Conservation (phyloP, 1,140 invertebrate species). For the Lineus longissimus region DNA sequence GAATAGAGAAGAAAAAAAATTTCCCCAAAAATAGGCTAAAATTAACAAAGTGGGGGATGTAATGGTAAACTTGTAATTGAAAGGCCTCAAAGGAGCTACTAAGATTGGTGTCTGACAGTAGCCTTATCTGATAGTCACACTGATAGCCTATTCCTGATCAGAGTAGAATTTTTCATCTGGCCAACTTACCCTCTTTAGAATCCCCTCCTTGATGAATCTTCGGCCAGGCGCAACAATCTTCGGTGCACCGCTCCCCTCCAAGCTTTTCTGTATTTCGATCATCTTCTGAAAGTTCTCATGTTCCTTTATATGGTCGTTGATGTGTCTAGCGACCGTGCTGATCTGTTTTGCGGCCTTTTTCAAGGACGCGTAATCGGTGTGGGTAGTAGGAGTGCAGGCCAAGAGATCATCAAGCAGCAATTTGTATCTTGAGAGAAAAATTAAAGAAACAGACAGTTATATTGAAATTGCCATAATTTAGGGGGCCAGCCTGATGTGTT, state of each 20-base stretch:
- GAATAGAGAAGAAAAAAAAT: too few species aligned
- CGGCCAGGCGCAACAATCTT: slow-evolving; percentile 67
- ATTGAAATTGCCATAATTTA: neutral
- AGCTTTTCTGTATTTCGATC: slow-evolving; percentile 64
- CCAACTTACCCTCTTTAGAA: slow-evolving; percentile 60
- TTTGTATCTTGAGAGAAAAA: slow-evolving; percentile 58
- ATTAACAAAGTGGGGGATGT: too few species aligned
- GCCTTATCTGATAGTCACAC: too few species aligned
- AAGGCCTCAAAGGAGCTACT: too few species aligned
- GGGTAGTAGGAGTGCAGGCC: slow-evolving; percentile 60
- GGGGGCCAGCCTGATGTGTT: too few species aligned
- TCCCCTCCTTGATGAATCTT: slow-evolving; percentile 67
- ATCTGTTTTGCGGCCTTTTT: slow-evolving; percentile 65
- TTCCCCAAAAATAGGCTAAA: too few species aligned
- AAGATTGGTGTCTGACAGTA: too few species aligned
- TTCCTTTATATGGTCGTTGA: slow-evolving; percentile 68
- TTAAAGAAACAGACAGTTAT: neutral
- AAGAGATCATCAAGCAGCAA: slow-evolving; percentile 68
- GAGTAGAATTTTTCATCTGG: too few species aligned
- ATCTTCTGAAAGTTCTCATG: slow-evolving; percentile 69
- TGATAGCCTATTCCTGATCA: too few species aligned
- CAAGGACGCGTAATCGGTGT: slow-evolving; percentile 59
- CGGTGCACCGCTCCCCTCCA: slow-evolving; percentile 58
- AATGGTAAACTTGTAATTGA: too few species aligned
- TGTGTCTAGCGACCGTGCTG: slow-evolving; percentile 65